phyloP scores from a whole-genome alignment of 2,888 invertebrate genomes.

The Philaethria dido region DNA sequence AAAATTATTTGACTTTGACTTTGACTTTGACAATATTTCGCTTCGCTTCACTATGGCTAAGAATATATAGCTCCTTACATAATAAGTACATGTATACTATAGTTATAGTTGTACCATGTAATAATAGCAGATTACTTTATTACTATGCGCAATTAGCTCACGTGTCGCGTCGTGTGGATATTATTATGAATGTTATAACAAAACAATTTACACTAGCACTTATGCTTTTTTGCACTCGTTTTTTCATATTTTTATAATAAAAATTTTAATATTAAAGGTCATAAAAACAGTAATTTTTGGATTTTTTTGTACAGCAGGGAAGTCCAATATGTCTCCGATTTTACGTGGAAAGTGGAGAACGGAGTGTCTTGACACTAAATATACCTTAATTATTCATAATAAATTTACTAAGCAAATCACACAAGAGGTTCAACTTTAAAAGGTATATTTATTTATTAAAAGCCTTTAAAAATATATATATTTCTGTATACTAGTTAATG shows the following conservation, averaged over 20 bases:
- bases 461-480: too few species aligned
- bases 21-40: too few species aligned
- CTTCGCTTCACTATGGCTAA: too few species aligned
- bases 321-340: too few species aligned
- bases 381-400: background rate
- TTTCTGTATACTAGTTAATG: too few species aligned
- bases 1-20: too few species aligned
- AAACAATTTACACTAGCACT: background rate
- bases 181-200: background rate
- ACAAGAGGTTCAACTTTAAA: background rate
- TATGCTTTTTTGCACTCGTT: background rate
- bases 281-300: too few species aligned
- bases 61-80: background rate
- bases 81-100: background rate
- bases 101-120: background rate
- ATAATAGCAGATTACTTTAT: constrained; percentile 20
- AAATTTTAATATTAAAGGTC: too few species aligned
- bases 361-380: too few species aligned
- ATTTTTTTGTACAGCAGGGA: too few species aligned
- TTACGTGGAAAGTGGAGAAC: too few species aligned
- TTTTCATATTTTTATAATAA: background rate
- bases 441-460: background rate
- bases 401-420: background rate
- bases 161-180: constrained; percentile 22
- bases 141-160: constrained; percentile 29